Percentiles rank a stretch among this genome's conserved stretches.
These are phyloP conservation scores for Teleopsis dalmanni DNA, from an alignment of 1,140 invertebrate species.

Conservation along the genomic window DNA sequence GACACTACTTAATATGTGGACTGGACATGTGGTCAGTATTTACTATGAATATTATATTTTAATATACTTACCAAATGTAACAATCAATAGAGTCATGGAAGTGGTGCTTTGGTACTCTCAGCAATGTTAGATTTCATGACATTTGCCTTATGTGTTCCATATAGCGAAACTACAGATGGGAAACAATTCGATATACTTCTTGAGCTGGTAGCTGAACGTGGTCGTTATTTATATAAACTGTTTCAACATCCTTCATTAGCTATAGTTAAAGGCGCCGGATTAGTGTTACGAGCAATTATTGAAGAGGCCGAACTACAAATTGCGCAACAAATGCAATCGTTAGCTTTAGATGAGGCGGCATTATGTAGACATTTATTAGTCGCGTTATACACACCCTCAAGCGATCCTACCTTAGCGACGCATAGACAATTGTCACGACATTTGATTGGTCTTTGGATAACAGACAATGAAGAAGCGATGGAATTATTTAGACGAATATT, in stretches of 20 bases:
- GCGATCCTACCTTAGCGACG: conserved; percentile 66
- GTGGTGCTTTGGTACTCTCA: conserved; percentile 73
- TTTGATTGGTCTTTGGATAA: conserved; percentile 95
- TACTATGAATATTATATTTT: neutral
- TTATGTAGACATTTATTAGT: conserved; percentile 86
- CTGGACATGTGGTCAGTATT: conserved; percentile 79
- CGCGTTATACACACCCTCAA: conserved; percentile 79
- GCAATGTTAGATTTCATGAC: conserved; percentile 98
- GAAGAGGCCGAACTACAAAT: conserved; percentile 91
- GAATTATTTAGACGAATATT: conserved; percentile 81
- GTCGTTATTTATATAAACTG: conserved; percentile 83
- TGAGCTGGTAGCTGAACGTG: conserved; percentile 87
- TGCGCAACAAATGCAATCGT: conserved; percentile 88
- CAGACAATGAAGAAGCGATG: conserved; percentile 86
- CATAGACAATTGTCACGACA: conserved; percentile 90
- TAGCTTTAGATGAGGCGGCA: conserved; percentile 95
- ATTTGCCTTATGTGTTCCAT: conserved; percentile 97
- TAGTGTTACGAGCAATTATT: conserved; percentile 95
- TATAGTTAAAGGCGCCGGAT: conserved; percentile 94
- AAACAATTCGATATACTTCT: conserved; percentile 93
- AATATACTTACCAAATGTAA: neutral
- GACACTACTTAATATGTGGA: conserved; percentile 89
- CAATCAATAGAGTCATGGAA: conserved; percentile 59
- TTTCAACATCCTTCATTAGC: conserved; percentile 97
- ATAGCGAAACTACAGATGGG: conserved; percentile 97